Evolutionary conservation across 1,140 invertebrate species (phyloP).

Genomic region (Drosophila baimaii): DNA sequence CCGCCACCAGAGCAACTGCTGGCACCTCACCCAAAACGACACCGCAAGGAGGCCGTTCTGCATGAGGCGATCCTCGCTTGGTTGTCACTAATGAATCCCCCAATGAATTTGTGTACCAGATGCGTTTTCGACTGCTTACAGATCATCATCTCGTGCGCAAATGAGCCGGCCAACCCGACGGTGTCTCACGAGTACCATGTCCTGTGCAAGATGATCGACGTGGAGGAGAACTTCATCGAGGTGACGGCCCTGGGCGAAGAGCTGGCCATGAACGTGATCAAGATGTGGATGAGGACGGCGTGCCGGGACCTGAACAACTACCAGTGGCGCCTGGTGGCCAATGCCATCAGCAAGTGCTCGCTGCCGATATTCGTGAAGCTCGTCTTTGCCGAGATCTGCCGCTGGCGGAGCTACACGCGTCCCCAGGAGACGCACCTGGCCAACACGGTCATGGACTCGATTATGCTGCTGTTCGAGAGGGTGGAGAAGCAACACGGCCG

Average conservation of each 20-base stretch:
- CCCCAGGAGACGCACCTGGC: conserved; percentile 96
- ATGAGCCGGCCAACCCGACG: conserved; percentile 93
- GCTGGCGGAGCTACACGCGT: conserved; percentile 98
- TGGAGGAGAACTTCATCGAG: conserved; percentile 96
- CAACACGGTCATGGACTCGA: conserved; percentile 98
- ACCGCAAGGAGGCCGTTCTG: conserved; percentile 62
- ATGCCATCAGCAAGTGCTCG: conserved; percentile 96
- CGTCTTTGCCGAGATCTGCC: conserved; percentile 97
- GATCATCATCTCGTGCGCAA: conserved; percentile 95
- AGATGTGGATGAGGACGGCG: conserved; percentile 97
- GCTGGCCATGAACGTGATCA: conserved; percentile 96
- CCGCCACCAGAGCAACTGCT: conserved; percentile 18
- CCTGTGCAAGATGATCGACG: conserved; percentile 94
- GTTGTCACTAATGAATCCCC: conserved; percentile 20
- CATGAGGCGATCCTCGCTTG: conserved; percentile 62
- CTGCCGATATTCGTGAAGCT: conserved; percentile 98
- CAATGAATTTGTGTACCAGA: conserved; percentile 41
- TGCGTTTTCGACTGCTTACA: conserved; percentile 83
- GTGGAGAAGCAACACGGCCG: conserved; percentile 98
- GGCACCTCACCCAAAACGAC: conserved; percentile 51
- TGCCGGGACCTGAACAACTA: conserved; percentile 95
- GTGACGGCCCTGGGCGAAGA: conserved; percentile 96
- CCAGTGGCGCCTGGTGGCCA: conserved; percentile 97
- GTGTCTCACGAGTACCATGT: conserved; percentile 95
- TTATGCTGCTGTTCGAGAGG: conserved; percentile 97